Evolutionary conservation across 2,888 invertebrate species (phyloP).

Genomic region (Ophion ellenae): DNA sequence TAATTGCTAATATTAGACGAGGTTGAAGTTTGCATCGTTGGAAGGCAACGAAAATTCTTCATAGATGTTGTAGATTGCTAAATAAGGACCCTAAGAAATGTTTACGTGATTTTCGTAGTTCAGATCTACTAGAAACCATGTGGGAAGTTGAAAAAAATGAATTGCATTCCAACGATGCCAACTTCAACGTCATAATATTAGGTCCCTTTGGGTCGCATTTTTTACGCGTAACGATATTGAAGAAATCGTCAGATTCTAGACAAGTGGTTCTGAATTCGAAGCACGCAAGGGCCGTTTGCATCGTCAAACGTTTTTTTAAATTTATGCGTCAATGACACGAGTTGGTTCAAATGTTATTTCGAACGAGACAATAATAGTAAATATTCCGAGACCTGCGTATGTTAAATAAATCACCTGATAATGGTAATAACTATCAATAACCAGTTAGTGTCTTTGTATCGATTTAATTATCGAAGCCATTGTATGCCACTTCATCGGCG

Average conservation of each 20-base stretch:
- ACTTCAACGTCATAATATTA: too few relatives aligned
- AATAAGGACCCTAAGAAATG: too few relatives aligned
- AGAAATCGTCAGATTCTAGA: background rate
- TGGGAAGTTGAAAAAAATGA: too few relatives aligned
- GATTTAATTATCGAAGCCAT: slow-evolving; percentile 14
- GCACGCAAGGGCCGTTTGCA: background rate
- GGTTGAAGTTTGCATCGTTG: too few relatives aligned
- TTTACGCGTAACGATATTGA: background rate
- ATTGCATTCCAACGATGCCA: too few relatives aligned
- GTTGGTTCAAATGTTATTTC: slow-evolving; percentile 1
- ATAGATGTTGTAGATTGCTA: too few relatives aligned
- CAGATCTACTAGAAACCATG: too few relatives aligned
- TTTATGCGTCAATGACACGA: background rate
- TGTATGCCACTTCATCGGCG: background rate
- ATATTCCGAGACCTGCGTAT: slow-evolving; percentile 8
- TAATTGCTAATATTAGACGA: too few relatives aligned
- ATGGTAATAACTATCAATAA: slow-evolving; percentile 27
- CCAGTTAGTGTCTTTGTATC: slow-evolving; percentile 20
- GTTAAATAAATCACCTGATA: slow-evolving; percentile 34
- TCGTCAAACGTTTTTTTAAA: background rate
- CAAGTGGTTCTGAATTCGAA: background rate
- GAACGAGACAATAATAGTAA: slow-evolving; percentile 32
- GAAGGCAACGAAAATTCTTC: too few relatives aligned
- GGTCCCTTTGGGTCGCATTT: too few relatives aligned
- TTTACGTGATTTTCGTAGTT: too few relatives aligned